A percentile compares a stretch with the other conserved stretches of the same genome.
Conservation (phyloP, 2,888 invertebrate genomes). For the Lasioglossum marginatum region DNA sequence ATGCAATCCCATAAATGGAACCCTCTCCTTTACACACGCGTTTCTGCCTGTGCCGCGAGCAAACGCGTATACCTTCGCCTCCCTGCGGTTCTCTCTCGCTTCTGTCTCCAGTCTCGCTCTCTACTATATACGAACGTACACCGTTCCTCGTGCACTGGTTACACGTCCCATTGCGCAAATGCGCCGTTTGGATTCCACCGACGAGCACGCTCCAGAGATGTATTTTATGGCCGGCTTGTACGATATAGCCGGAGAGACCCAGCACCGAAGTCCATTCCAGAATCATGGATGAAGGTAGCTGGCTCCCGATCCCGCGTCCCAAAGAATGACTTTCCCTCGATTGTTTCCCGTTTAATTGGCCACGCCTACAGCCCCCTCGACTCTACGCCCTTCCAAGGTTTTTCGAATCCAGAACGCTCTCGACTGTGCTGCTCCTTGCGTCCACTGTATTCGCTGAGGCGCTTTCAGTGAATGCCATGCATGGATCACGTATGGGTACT, state of each 20-base stretch:
- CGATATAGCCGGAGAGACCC: slow-evolving; percentile 50
- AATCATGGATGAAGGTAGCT: slow-evolving; percentile 53
- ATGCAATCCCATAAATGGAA: slow-evolving; percentile 82
- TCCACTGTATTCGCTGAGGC: background rate
- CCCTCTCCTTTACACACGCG: slow-evolving; percentile 21
- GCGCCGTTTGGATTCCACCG: slow-evolving; percentile 79
- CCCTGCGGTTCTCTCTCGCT: slow-evolving; percentile 37
- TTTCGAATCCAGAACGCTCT: slow-evolving; percentile 28
- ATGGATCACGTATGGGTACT: background rate
- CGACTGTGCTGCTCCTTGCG: background rate
- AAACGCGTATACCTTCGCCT: slow-evolving; percentile 27
- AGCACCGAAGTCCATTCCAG: slow-evolving; percentile 63
- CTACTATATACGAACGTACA: slow-evolving; percentile 1
- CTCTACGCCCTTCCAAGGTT: background rate
- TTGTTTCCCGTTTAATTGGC: slow-evolving; percentile 71
- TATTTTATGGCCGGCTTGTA: slow-evolving; percentile 75
- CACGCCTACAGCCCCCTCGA: slow-evolving; percentile 21
- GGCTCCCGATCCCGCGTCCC: slow-evolving; percentile 20
- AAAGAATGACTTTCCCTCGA: slow-evolving; percentile 48
- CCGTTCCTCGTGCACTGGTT: slow-evolving; percentile 68
- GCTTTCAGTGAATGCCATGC: background rate
- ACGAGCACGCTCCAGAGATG: slow-evolving; percentile 70
- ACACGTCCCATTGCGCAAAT: slow-evolving; percentile 82
- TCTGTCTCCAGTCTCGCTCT: slow-evolving; percentile 24
- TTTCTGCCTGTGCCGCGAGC: background rate